Conservation (phyloP, 2,888 invertebrate genomes). For the Taenaris catops region DNA sequence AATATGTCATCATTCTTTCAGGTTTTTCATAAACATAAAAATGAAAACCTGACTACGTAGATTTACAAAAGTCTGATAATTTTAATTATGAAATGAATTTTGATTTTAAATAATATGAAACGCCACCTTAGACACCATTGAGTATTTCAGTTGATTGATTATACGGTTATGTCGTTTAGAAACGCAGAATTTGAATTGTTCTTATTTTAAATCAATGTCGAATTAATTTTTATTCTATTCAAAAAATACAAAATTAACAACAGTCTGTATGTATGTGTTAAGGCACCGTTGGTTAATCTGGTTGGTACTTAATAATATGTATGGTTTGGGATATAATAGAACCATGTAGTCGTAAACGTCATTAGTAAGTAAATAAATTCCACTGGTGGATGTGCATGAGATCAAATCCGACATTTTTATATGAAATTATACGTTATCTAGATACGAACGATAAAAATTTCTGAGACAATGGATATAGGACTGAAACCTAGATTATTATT, state of each 20-base stretch:
- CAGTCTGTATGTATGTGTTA: conserved; percentile 32
- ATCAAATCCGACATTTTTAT: conserved; percentile 64
- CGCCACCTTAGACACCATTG: too few species aligned
- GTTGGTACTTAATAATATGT: conserved; percentile 32
- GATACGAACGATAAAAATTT: too few species aligned
- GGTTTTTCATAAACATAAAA: too few species aligned
- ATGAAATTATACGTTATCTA: conserved; percentile 29
- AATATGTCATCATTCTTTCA: too few species aligned
- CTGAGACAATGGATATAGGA: too few species aligned
- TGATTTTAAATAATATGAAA: not conserved
- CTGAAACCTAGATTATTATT: too few species aligned
- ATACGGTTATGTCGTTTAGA: too few species aligned
- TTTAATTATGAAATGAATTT: not conserved
- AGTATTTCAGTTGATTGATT: too few species aligned
- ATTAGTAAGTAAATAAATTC: conserved; percentile 41
- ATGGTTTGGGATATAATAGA: conserved; percentile 30
- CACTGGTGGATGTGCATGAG: conserved; percentile 73
- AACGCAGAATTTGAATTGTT: conserved; percentile 1
- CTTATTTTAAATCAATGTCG: conserved; percentile 8
- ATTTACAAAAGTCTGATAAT: not conserved
- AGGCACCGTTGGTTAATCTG: conserved; percentile 73
- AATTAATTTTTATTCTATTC: conserved; percentile 10
- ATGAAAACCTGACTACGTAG: too few species aligned
- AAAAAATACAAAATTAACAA: conserved; percentile 27
- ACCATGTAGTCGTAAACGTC: conserved; percentile 27